Conservation (phyloP, 2,888 invertebrate genomes). For the Drosophila paucipuncta region DNA sequence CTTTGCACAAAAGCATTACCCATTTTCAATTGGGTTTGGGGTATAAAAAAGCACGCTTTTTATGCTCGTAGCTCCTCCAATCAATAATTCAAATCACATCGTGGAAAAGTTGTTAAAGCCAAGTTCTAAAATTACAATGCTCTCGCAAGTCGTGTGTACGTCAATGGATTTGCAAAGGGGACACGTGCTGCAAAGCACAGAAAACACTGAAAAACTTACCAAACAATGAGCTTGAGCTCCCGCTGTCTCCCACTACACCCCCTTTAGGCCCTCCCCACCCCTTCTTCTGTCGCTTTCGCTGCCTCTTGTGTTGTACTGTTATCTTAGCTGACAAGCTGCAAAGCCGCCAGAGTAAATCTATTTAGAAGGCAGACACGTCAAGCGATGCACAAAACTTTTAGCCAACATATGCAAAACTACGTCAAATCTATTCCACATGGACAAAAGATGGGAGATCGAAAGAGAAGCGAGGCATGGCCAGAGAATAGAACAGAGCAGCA, state of each 20-base stretch:
- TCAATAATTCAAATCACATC: conserved; percentile 22
- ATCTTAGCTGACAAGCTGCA: conserved; percentile 58
- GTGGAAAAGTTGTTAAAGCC: conserved; percentile 20
- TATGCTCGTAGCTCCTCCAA: background rate
- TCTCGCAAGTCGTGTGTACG: background rate
- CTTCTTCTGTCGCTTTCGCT: background rate
- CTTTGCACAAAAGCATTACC: background rate
- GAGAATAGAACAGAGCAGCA: conserved; percentile 24
- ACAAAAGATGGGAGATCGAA: conserved; percentile 31
- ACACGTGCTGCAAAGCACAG: conserved; percentile 41
- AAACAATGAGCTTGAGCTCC: conserved; percentile 36
- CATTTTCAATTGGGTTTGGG: background rate
- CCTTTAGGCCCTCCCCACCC: background rate
- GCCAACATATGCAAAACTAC: conserved; percentile 67
- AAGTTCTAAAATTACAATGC: conserved; percentile 26
- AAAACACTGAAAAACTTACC: conserved; percentile 42
- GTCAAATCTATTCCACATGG: conserved; percentile 62
- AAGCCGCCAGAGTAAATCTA: conserved; percentile 48
- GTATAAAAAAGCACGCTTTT: background rate
- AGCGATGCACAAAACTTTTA: conserved; percentile 51
- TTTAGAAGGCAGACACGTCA: conserved; percentile 48
- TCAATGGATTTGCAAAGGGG: conserved; percentile 11
- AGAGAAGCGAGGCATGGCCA: background rate
- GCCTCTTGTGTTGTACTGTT: conserved; percentile 36
- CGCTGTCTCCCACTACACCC: background rate